A percentile compares a stretch with the other conserved stretches of the same genome.
phyloP scores from a whole-genome alignment of 1,140 invertebrate species.

The Linepithema humile region DNA sequence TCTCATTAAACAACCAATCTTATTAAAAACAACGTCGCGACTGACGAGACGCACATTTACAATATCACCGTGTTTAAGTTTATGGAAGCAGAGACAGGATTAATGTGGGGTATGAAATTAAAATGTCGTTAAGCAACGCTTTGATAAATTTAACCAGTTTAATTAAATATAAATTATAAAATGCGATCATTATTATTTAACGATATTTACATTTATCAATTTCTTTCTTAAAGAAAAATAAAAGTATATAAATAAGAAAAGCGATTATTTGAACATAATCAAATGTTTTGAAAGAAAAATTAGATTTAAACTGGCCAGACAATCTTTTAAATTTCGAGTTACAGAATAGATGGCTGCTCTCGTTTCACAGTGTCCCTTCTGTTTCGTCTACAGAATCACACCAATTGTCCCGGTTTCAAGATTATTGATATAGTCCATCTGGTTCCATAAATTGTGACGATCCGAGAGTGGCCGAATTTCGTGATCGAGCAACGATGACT shows the following conservation, averaged over 20 bases:
- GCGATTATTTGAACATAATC: background rate
- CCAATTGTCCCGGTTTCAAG: constrained; percentile 24
- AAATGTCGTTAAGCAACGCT: background rate
- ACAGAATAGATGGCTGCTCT: background rate
- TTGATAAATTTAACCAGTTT: background rate
- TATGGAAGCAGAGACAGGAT: background rate
- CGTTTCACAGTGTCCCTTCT: background rate
- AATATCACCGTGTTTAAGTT: background rate
- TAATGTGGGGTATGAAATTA: background rate
- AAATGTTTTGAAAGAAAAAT: background rate
- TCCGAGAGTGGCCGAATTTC: background rate
- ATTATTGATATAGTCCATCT: background rate
- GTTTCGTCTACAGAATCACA: background rate
- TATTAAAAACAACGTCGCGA: background rate
- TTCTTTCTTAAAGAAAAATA: background rate
- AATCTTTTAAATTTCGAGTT: background rate
- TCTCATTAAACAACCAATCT: constrained; percentile 45
- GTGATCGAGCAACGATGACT: background rate
- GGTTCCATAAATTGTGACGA: background rate
- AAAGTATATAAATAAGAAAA: background rate
- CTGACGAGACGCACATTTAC: background rate
- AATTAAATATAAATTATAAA: background rate
- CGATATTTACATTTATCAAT: background rate
- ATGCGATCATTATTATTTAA: background rate
- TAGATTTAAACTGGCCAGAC: background rate